Percentiles rank a stretch among this genome's conserved stretches.
These are phyloP conservation scores for Desmodus rotundus DNA, from an alignment of 2,113 vertebrate genomes.

Conservation along the genomic window DNA sequence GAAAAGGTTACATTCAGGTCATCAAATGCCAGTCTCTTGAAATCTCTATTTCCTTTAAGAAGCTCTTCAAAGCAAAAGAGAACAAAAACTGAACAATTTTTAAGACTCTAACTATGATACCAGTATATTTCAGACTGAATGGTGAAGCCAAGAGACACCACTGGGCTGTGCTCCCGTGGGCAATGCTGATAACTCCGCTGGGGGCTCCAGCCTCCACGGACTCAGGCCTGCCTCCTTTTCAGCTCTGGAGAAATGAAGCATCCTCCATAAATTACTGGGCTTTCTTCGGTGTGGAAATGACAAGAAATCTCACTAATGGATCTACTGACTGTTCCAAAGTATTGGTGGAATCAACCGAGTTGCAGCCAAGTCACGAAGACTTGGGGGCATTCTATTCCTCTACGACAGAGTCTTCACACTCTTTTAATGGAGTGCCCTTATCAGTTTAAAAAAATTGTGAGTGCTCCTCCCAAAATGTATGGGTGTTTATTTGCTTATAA, in stretches of 20 bases:
- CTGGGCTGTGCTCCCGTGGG: background rate
- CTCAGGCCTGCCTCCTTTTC: background rate
- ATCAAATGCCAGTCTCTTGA: constrained; percentile 27
- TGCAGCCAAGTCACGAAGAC: background rate
- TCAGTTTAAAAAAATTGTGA: background rate
- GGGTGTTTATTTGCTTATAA: background rate
- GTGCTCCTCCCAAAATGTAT: background rate
- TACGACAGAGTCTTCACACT: background rate
- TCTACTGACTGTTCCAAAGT: background rate
- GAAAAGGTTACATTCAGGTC: constrained; percentile 26
- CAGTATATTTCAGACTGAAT: constrained; percentile 13
- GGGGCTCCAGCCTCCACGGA: no score
- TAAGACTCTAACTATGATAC: constrained; percentile 25
- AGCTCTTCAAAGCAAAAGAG: constrained; percentile 55
- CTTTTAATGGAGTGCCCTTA: background rate
- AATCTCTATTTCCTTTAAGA: constrained; percentile 44
- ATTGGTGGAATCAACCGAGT: background rate
- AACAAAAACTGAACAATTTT: background rate
- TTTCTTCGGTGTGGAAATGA: background rate
- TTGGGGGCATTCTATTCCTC: background rate
- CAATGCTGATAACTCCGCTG: background rate
- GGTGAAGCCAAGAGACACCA: background rate
- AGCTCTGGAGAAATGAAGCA: background rate
- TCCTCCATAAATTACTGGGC: background rate
- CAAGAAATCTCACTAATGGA: background rate